These are phyloP conservation scores for Haliclona indistincta DNA, from an alignment of 37 sponge, comb jelly and placozoan species.

Conservation along the genomic window DNA sequence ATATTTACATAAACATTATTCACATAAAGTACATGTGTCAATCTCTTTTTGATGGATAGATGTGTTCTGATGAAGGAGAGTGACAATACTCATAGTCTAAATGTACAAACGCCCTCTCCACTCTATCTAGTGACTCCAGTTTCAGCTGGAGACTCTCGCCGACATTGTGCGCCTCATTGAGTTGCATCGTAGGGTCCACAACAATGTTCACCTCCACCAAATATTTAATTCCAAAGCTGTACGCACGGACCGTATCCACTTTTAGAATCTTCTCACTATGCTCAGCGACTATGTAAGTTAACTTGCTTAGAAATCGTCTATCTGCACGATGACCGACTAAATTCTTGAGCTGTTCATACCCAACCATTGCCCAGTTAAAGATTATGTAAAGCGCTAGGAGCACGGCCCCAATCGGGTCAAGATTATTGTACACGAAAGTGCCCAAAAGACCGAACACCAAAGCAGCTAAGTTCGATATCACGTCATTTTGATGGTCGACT, in stretches of 20 bases:
- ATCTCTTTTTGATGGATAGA: background rate
- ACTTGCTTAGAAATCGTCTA: conserved; percentile 24
- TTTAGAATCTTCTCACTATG: conserved; percentile 24
- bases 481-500: conserved; percentile 53
- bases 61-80: conserved; percentile 51
- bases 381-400: conserved; percentile 53
- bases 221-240: conserved; percentile 51
- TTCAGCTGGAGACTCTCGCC: conserved; percentile 53
- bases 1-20: no score
- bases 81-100: conserved; percentile 47
- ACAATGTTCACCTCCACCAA: conserved; percentile 55
- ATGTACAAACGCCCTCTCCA: conserved; percentile 68
- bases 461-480: conserved; percentile 33
- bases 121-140: conserved; percentile 38
- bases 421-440: conserved; percentile 21
- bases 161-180: conserved; percentile 45
- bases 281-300: conserved; percentile 36
- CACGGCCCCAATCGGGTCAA: conserved; percentile 51
- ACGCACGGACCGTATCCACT: conserved; percentile 59
- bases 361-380: conserved; percentile 51
- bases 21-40: background rate
- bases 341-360: conserved; percentile 47
- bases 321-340: conserved; percentile 51
- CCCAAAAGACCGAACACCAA: conserved; percentile 55
- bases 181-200: conserved; percentile 31